These are phyloP conservation scores for Ormyrus rosae DNA, from an alignment of 2,888 invertebrate species.

Conservation along the genomic window DNA sequence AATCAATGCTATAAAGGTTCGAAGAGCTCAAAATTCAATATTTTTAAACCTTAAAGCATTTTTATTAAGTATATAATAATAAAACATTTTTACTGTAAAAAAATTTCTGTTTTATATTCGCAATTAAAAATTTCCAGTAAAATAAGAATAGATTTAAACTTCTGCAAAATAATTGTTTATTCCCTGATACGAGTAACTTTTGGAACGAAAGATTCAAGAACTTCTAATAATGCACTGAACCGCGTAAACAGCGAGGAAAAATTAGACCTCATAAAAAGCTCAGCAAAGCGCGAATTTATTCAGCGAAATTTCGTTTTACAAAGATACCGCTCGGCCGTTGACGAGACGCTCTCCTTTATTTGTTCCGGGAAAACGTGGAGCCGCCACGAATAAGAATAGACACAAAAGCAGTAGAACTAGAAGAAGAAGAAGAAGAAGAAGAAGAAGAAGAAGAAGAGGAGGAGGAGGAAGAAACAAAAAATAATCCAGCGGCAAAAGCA, in stretches of 20 bases:
- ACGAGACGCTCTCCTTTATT: constrained; percentile 22
- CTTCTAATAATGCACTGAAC: too few species aligned
- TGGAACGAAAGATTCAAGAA: too few species aligned
- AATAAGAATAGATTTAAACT: too few species aligned
- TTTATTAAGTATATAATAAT: too few species aligned
- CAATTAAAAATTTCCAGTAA: too few species aligned
- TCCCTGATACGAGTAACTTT: too few species aligned
- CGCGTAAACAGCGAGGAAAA: background rate
- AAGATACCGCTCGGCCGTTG: constrained; percentile 11
- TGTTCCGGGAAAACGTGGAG: background rate
- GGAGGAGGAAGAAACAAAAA: constrained; percentile 20
- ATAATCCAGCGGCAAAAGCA: constrained; percentile 31
- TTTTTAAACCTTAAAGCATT: too few species aligned
- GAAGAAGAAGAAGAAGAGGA: background rate
- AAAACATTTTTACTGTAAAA: too few species aligned
- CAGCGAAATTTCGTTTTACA: background rate
- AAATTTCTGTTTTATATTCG: too few species aligned
- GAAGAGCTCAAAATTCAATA: too few species aligned
- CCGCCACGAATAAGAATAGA: background rate
- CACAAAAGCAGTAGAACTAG: background rate
- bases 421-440: background rate
- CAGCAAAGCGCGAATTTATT: constrained; percentile 19
- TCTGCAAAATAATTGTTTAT: too few species aligned
- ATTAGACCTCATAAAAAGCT: background rate
- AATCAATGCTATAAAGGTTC: too few species aligned